Base-by-base conservation (phyloP, 2,888 invertebrate species). In the Ochlodes sylvanus region DNA sequence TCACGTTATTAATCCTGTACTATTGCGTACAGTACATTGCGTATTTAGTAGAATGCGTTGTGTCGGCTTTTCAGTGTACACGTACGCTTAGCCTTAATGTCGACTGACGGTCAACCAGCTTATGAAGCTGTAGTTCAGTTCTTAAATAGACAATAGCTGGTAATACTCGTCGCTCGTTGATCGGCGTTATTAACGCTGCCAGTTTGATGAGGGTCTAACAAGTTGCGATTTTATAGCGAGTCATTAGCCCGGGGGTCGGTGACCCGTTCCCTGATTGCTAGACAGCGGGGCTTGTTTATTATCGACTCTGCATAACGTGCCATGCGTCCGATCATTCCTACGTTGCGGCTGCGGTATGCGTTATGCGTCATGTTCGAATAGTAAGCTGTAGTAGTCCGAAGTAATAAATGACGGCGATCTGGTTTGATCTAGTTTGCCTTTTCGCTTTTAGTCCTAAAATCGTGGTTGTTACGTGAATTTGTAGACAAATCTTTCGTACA, bases 191-290 rank as follows among this genome's bases (percentile, higher is more conserved):
- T 47, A 60, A 42, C 60, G 65, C 58, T 41, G 52, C 15, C 27
- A 27, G 65, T 65, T 56, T 65, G 65, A 41, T 15, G 58, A 58
- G 69, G 54, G 69, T 69, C 67, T 69, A 66, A 72, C 70, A 56
- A 75, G 71, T 71, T 65, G 73, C 76, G 72, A 78, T 81, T 86
- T 85, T 81, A 82, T 81, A 76, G 76, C 73, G 69, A 76, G 79
- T 77, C 79, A 83, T 83, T 83, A 81, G 76, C 71, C 67, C 72
- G 66, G 44, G 54, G 74, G 75, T 76, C 76, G 71, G 58, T 70
- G 73, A 73, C 75, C 76, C 44, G 65, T 7, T 71, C 72, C 76
- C 76, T 74, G 78, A 80, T 81, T 77, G 77, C 78, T 77, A 82
- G 84, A 82, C 73, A 78, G 76, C 78, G 76, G 67, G 75, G 73